A percentile compares a stretch with the other conserved stretches of the same genome.
These are phyloP conservation scores for Aptenodytes forsteri DNA, from an alignment of 2,113 vertebrate genomes.

Conservation along the genomic window DNA sequence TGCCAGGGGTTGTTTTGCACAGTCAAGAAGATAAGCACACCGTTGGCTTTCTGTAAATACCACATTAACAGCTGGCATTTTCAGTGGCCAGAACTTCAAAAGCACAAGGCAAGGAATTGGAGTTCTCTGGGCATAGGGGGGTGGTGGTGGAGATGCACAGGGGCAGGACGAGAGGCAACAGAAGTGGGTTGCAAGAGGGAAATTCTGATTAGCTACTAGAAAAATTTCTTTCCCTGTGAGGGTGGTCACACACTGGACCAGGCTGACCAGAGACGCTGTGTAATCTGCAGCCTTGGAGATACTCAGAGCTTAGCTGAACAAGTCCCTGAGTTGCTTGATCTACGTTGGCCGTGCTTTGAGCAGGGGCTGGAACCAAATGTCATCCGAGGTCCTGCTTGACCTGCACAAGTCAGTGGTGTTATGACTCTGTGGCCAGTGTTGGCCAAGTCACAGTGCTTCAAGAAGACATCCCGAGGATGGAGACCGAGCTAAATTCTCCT, in stretches of 20 bases:
- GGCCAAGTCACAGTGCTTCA: not conserved
- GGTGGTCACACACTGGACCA: not conserved
- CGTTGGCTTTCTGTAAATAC: not conserved
- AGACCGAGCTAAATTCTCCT: not conserved
- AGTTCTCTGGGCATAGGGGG: not conserved
- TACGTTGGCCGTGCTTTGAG: not conserved
- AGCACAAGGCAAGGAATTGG: not conserved
- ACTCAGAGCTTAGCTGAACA: not conserved
- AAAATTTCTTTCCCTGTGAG: not conserved
- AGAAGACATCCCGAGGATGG: not conserved
- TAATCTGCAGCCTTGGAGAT: not conserved
- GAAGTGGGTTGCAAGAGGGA: not conserved
- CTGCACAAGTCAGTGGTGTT: not conserved
- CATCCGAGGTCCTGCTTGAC: not conserved
- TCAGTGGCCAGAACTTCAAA: not conserved
- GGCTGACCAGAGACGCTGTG: not conserved
- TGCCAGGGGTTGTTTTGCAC: not conserved
- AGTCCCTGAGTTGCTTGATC: not conserved
- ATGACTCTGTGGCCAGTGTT: not conserved
- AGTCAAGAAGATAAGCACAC: not conserved
- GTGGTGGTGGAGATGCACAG: not conserved
- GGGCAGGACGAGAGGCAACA: not conserved
- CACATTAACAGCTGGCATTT: not conserved
- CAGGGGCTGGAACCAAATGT: not conserved
- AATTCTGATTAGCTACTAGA: not conserved